Conservation (phyloP, 2,888 invertebrate genomes). For the Aethes cnicana region DNA sequence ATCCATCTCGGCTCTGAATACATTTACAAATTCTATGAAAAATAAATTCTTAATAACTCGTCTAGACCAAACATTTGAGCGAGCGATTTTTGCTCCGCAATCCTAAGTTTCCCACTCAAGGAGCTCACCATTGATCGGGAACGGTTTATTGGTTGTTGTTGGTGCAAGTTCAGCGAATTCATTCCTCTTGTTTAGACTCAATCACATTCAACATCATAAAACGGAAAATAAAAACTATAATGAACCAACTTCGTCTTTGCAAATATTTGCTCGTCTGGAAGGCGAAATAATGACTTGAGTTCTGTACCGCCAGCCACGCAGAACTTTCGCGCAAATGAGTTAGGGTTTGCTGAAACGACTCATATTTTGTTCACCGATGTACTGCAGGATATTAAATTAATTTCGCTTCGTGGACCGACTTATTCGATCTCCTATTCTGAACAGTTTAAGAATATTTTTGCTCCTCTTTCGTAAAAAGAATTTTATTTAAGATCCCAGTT, state of each 20-base stretch:
- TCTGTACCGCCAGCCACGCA: conserved; percentile 42
- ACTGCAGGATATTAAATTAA: conserved; percentile 26
- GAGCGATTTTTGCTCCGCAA: conserved; percentile 63
- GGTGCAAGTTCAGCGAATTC: conserved; percentile 48
- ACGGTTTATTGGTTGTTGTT: conserved; percentile 63
- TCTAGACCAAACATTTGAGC: conserved; percentile 72
- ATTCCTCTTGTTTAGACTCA: conserved; percentile 71
- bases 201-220: conserved; percentile 69
- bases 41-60: conserved; percentile 75
- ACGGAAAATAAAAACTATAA: conserved; percentile 71
- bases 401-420: conserved; percentile 10
- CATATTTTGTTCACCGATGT: conserved; percentile 44
- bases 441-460: neutral
- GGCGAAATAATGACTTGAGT: conserved; percentile 50
- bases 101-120: conserved; percentile 66
- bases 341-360: conserved; percentile 48
- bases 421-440: conserved; percentile 21
- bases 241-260: conserved; percentile 65
- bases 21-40: conserved; percentile 60
- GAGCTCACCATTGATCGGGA: conserved; percentile 59
- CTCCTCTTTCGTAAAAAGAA: neutral
- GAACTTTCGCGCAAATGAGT: conserved; percentile 42
- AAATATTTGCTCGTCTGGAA: conserved; percentile 69
- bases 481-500: neutral
- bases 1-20: conserved; percentile 43